These are phyloP conservation scores for Nasonia longicornis DNA, from an alignment of 1,140 invertebrate genomes.

Conservation along the genomic window DNA sequence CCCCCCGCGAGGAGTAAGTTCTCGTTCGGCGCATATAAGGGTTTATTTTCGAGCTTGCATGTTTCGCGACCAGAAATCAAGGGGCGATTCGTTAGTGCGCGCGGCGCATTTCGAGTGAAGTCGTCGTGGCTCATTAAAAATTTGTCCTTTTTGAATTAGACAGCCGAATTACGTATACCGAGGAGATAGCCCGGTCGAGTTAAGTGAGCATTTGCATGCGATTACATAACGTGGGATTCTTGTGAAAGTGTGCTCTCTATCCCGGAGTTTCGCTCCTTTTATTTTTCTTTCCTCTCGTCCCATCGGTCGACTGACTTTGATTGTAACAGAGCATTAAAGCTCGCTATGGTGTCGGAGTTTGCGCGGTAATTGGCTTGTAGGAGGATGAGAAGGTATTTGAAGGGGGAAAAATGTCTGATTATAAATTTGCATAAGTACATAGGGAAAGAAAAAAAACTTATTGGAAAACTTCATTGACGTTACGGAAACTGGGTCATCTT, in stretches of 20 bases:
- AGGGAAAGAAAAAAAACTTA: background rate
- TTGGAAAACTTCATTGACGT: slow-evolving; percentile 11
- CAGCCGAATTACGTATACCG: background rate
- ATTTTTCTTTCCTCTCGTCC: background rate
- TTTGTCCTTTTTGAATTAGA: background rate
- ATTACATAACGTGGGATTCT: background rate
- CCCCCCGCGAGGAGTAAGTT: too few relatives aligned
- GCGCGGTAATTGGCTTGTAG: background rate
- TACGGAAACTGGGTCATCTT: background rate
- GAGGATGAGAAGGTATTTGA: background rate
- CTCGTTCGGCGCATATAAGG: too few relatives aligned
- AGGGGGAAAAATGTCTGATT: background rate
- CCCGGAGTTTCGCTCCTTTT: background rate
- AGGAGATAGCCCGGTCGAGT: background rate
- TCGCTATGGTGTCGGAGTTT: background rate
- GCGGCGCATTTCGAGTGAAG: too few relatives aligned
- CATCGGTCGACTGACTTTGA: background rate
- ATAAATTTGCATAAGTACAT: background rate
- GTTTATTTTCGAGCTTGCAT: too few relatives aligned
- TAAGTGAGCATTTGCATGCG: slow-evolving; percentile 2
- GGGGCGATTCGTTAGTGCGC: too few relatives aligned
- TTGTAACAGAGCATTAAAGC: background rate
- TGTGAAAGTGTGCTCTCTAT: background rate
- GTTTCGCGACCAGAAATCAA: too few relatives aligned
- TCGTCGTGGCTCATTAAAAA: background rate